Evolutionary conservation across 2,113 vertebrate genomes (phyloP), one percentile per base, ranked within the genome.

Genomic region (Rhinopithecus roxellana): DNA sequence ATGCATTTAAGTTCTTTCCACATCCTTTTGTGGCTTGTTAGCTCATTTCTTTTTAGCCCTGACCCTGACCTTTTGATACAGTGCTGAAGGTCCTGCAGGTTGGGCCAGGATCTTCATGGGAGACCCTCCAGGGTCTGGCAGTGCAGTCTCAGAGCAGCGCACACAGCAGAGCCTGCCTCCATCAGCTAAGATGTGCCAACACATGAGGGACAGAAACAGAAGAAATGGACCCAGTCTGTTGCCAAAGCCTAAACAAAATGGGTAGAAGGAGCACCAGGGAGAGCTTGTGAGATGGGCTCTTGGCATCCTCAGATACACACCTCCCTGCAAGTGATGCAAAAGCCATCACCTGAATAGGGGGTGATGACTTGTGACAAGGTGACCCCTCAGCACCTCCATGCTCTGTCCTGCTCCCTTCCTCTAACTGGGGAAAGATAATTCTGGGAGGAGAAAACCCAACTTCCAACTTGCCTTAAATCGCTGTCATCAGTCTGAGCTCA

Each of bases 371-470:
- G 50, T 23, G 72, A 45, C 45, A 32, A 5, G 2, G 38, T 20
- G 91, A 45, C 23, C 48, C 20, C 2, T 32, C 8, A 35, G 17
- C 80, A 1, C 35, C 27, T 72, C 93, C 59, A 0, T 0, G 40
- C 22, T 79, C 45, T 43, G 2, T 5, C 0, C 0, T 6, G 0
- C 14, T 2, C 1, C 35, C 0, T 8, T 95, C 78, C 40, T 64
- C 20, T 75, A 0, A 48, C 4, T 3, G 14, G 0, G 70, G 57
- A 92, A 96, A 95, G 95, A 9, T 78, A 91, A 43, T 69, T 94
- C 90, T 48, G n/a, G 95, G 43, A 84, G 8, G 48, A 94, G 48
- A 90, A 45, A 7, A 1, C 32, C 45, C 17, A n/a, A 3, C 45
- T 74, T 43, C 45, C 38, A 35, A 7, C 35, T 16, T 23, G 14